These are phyloP conservation scores for Eucidaris tribuloides DNA, from an alignment of 35 echinoderm and acorn worm genomes.

Conservation along the genomic window DNA sequence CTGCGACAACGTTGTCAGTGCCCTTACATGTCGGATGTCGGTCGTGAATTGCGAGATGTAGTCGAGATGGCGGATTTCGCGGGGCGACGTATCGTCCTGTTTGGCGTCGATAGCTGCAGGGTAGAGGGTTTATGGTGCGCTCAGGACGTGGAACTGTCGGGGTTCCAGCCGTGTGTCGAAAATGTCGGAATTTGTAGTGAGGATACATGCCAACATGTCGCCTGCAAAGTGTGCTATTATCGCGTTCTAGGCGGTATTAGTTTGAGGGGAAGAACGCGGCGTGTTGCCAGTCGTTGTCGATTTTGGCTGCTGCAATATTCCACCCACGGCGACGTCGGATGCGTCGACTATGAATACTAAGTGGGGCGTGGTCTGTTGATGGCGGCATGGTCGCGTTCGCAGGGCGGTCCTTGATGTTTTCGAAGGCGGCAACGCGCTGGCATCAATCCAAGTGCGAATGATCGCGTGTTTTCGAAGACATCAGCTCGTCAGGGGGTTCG, in stretches of 20 bases:
- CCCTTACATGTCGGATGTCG: slow-evolving; percentile 28
- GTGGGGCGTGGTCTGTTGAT: too few species aligned
- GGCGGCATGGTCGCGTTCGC: too few species aligned
- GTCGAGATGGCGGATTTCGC: slow-evolving; percentile 43
- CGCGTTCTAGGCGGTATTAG: neutral
- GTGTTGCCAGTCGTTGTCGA: neutral
- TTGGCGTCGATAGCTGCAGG: neutral
- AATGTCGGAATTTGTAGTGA: slow-evolving; percentile 25
- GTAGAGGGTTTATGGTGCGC: slow-evolving; percentile 37
- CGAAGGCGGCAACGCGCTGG: too few species aligned
- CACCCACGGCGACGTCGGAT: slow-evolving; percentile 26
- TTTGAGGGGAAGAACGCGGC: slow-evolving; percentile 34
- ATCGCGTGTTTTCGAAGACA: too few species aligned
- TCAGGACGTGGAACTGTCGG: slow-evolving; percentile 14
- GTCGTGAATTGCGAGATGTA: slow-evolving; percentile 33
- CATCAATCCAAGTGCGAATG: too few species aligned
- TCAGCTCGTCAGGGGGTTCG: too few species aligned
- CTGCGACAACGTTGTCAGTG: slow-evolving; percentile 23
- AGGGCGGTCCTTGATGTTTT: too few species aligned
- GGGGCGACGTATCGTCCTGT: slow-evolving; percentile 5
- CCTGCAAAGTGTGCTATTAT: slow-evolving; percentile 24
- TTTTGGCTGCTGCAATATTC: neutral
- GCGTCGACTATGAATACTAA: slow-evolving; percentile 34
- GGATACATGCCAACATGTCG: slow-evolving; percentile 27
- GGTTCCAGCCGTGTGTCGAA: slow-evolving; percentile 19